Evolutionary conservation across 2,888 invertebrate species (phyloP).

Genomic region (Diarsia dahlii): DNA sequence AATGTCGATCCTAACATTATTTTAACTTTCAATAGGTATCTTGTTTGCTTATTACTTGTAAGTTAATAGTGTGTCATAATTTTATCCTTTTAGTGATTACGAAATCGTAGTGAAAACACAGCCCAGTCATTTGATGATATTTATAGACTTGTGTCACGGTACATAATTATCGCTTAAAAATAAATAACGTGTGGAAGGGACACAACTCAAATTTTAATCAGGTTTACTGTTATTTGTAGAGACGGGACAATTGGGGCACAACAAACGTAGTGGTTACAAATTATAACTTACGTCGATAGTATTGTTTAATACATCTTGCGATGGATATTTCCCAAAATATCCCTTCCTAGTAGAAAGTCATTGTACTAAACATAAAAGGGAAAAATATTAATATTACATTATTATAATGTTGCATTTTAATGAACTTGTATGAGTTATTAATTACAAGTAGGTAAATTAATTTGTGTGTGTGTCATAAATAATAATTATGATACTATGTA

Average conservation of each 20-base stretch:
- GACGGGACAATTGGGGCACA: constrained; percentile 19
- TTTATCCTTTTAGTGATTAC: not conserved
- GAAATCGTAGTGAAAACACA: constrained; percentile 10
- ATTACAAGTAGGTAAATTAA: not conserved
- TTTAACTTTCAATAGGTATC: not conserved
- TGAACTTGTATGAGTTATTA: not conserved
- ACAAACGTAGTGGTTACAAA: constrained; percentile 24
- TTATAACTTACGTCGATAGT: constrained; percentile 74
- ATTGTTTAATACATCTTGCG: constrained; percentile 83
- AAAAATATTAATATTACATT: constrained; percentile 56
- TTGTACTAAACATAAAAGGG: constrained; percentile 83
- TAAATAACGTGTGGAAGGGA: constrained; percentile 6
- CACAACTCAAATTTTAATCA: constrained; percentile 7
- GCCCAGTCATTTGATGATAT: constrained; percentile 23
- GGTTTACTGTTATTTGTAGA: constrained; percentile 16
- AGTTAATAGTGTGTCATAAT: not conserved
- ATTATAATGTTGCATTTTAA: not conserved
- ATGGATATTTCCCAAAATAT: constrained; percentile 81
- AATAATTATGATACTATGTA: not conserved
- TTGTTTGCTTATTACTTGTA: not conserved
- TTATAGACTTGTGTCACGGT: constrained; percentile 11
- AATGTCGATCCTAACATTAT: not conserved
- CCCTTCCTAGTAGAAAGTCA: constrained; percentile 87
- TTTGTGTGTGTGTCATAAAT: not conserved
- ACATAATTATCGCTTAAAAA: constrained; percentile 14